A percentile compares a stretch with the other conserved stretches of the same genome.
Evolutionary conservation across 2,888 invertebrate genomes (phyloP).

Genomic region (Pogonocherus hispidulus): DNA sequence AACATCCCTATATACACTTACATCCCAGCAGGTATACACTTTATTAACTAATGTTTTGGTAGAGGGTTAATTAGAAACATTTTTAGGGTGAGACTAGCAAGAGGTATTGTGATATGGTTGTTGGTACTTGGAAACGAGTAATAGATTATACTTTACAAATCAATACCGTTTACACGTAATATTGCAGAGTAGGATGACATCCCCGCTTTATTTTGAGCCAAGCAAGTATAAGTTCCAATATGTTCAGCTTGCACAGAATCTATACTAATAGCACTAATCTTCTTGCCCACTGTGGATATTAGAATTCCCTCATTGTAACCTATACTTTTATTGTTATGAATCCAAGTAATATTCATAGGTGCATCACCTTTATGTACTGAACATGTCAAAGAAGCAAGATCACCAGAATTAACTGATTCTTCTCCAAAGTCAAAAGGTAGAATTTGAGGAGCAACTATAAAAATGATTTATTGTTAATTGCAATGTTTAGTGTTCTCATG

Average conservation of each 20-base stretch:
- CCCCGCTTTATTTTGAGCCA: constrained; percentile 74
- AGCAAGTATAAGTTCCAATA: constrained; percentile 73
- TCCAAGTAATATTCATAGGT: constrained; percentile 83
- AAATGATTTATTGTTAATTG: too few relatives aligned
- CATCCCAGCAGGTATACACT: too few relatives aligned
- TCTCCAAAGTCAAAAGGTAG: constrained; percentile 82
- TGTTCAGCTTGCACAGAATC: constrained; percentile 72
- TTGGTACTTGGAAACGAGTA: background rate
- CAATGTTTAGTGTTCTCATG: too few relatives aligned
- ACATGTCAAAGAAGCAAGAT: constrained; percentile 68
- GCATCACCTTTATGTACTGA: constrained; percentile 83
- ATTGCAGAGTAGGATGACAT: constrained; percentile 75
- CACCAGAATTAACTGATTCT: constrained; percentile 70
- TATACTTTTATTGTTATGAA: constrained; percentile 70
- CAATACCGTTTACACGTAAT: constrained; percentile 78
- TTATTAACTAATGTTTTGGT: too few relatives aligned
- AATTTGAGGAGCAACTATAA: constrained; percentile 81
- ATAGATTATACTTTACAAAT: background rate
- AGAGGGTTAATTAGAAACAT: too few relatives aligned
- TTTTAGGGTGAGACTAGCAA: too few relatives aligned
- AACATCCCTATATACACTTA: too few relatives aligned
- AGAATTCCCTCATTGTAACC: constrained; percentile 71
- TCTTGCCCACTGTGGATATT: constrained; percentile 72
- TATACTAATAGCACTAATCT: constrained; percentile 75
- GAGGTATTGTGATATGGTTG: too few relatives aligned